Percentiles rank a stretch among this genome's conserved stretches.
Conservation (phyloP, 2,113 vertebrate genomes). For the Muntiacus reevesi region DNA sequence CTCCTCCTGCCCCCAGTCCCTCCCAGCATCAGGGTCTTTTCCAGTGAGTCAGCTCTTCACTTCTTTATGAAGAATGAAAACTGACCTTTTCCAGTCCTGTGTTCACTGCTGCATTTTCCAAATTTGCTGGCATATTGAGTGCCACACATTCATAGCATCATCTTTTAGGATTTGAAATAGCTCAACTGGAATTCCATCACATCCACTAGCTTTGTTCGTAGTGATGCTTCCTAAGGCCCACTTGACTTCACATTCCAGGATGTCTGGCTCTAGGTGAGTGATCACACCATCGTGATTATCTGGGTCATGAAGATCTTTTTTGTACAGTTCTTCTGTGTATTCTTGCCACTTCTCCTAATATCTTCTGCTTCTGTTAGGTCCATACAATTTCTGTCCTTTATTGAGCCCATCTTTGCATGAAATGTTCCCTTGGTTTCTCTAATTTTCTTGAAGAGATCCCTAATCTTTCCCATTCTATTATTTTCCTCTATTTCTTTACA, state of each 20-base stretch:
- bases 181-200: background rate
- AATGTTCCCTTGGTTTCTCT: background rate
- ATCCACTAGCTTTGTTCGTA: background rate
- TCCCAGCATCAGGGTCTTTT: no score
- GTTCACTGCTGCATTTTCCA: background rate
- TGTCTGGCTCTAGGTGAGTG: background rate
- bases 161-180: background rate
- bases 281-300: background rate
- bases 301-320: rapidly evolving
- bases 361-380: background rate
- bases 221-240: background rate
- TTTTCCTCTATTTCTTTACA: background rate
- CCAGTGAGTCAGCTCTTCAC: no score
- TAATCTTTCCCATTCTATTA: background rate
- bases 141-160: background rate
- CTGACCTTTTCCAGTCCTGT: background rate
- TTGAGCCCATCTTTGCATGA: background rate
- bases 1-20: no score
- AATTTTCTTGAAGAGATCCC: background rate
- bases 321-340: background rate
- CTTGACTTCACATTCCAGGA: background rate
- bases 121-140: background rate
- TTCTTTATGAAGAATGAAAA: background rate
- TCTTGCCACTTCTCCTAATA: background rate
- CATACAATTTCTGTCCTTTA: background rate